phyloP scores from a whole-genome alignment of 1,140 invertebrate species.

The Helicoverpa armigera region DNA sequence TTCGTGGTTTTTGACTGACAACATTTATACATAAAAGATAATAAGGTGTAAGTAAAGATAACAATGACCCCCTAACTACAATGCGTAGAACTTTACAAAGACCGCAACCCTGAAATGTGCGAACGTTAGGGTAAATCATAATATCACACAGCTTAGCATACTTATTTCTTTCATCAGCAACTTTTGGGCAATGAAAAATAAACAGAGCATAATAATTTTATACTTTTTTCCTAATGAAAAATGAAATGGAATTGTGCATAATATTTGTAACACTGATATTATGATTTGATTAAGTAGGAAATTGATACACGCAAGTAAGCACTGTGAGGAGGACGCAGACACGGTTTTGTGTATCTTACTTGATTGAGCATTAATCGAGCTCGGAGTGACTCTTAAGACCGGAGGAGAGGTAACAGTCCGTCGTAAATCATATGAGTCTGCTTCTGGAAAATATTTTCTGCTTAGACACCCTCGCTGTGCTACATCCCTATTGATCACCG shows the following conservation, averaged over 20 bases:
- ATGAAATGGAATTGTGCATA: neutral
- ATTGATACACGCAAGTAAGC: slow-evolving; percentile 35
- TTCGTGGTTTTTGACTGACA: neutral
- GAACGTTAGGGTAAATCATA: slow-evolving; percentile 12
- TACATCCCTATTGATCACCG: neutral
- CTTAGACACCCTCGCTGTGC: neutral
- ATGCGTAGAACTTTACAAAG: slow-evolving; percentile 1
- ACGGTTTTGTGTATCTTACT: slow-evolving; percentile 61
- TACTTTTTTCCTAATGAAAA: neutral
- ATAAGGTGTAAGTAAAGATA: too few relatives aligned
- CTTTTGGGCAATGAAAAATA: neutral
- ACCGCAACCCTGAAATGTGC: slow-evolving; percentile 34
- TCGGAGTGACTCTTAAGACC: slow-evolving; percentile 58
- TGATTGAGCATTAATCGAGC: slow-evolving; percentile 57
- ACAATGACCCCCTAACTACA: neutral
- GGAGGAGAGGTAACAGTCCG: slow-evolving; percentile 64
- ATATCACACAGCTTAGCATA: neutral
- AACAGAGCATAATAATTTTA: neutral
- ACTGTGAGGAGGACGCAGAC: slow-evolving; percentile 23
- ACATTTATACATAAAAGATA: too few relatives aligned
- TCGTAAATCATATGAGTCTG: slow-evolving; percentile 58
- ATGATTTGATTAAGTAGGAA: slow-evolving; percentile 21
- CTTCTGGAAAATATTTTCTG: slow-evolving; percentile 61
- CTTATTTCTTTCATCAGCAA: too few relatives aligned
- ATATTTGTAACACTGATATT: neutral